phyloP scores from a whole-genome alignment of 1,140 invertebrate genomes.

The Drosophila prosaltans region DNA sequence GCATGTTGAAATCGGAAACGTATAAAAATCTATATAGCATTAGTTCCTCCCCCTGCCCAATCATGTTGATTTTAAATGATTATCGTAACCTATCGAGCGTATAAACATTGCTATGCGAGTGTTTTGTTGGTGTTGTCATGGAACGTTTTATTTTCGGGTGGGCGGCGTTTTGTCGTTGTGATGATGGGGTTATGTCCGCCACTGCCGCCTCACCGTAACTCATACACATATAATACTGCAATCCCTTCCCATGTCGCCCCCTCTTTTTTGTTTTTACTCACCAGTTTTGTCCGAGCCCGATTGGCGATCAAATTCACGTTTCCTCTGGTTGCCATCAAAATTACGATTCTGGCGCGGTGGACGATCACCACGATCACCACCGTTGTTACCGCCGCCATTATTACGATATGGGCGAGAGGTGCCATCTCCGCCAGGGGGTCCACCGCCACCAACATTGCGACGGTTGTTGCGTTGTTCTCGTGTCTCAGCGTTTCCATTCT shows the following conservation, averaged over 20 bases:
- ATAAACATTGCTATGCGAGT: constrained; percentile 22
- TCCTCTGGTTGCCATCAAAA: constrained; percentile 88
- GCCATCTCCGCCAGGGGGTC: constrained; percentile 83
- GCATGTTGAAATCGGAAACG: too few relatives aligned
- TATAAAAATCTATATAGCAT: too few relatives aligned
- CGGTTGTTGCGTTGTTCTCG: constrained; percentile 90
- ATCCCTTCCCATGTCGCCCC: background rate
- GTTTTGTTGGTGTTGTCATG: constrained; percentile 38
- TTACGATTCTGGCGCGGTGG: constrained; percentile 83
- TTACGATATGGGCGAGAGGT: constrained; percentile 83
- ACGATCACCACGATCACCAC: constrained; percentile 68
- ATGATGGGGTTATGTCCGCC: constrained; percentile 31
- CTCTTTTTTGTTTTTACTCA: constrained; percentile 83
- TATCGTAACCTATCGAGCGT: constrained; percentile 8
- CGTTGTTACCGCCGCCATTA: constrained; percentile 33
- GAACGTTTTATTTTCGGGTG: constrained; percentile 27
- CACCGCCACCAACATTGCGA: constrained; percentile 84
- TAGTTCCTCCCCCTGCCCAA: background rate
- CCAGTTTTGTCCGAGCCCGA: constrained; percentile 96
- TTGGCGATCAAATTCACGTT: constrained; percentile 96
- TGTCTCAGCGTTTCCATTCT: constrained; percentile 84
- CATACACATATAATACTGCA: background rate
- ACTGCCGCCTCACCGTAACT: background rate
- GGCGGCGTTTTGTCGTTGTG: constrained; percentile 11
- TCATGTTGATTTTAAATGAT: background rate